phyloP scores from a whole-genome alignment of 2,113 vertebrate species.

The Alethe castanea region DNA sequence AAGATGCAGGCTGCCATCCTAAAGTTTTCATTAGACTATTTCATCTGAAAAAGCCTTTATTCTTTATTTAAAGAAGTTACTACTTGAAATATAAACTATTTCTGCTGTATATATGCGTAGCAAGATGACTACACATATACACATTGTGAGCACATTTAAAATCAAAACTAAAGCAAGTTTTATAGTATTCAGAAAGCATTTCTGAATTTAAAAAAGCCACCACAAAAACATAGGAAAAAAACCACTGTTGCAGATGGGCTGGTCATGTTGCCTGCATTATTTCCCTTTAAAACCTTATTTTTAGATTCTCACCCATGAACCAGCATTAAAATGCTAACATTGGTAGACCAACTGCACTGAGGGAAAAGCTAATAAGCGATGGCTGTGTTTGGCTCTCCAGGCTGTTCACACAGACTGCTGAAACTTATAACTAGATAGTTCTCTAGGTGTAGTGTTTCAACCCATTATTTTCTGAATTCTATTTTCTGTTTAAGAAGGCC shows the following conservation, averaged over 20 bases:
- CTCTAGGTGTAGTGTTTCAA: not conserved
- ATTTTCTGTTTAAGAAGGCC: not conserved
- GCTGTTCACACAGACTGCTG: not conserved
- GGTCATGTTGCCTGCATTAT: not conserved
- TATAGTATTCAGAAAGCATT: not conserved
- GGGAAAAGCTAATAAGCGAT: not conserved
- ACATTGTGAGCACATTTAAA: not conserved
- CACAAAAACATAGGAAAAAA: fast-evolving
- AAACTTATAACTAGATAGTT: not conserved
- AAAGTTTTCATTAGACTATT: not conserved
- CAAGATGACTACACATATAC: not conserved
- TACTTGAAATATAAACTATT: not conserved
- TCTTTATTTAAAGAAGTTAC: not conserved
- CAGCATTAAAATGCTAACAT: not conserved
- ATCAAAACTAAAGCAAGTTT: not conserved
- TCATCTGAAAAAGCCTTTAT: not conserved
- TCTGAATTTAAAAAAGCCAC: not conserved
- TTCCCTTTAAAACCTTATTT: not conserved
- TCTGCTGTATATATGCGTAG: not conserved
- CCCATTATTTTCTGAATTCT: not conserved
- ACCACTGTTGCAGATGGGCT: not conserved
- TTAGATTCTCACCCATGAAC: not conserved
- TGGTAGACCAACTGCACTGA: not conserved
- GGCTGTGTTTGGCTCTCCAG: not conserved
- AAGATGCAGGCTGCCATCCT: not conserved